Conservation (phyloP, 2,113 vertebrate genomes). For the Gasterosteus aculeatus region DNA sequence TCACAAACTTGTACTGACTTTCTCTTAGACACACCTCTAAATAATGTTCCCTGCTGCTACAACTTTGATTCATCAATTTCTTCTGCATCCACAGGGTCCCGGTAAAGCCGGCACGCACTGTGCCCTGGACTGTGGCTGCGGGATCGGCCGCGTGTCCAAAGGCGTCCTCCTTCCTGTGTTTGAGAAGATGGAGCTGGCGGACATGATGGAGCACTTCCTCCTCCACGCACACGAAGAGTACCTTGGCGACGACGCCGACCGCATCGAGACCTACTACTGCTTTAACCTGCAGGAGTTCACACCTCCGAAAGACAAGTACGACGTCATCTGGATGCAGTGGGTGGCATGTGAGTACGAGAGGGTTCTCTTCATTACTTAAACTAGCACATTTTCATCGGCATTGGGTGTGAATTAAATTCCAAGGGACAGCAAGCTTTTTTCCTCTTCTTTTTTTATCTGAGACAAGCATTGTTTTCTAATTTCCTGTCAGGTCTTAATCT, state of each 20-base stretch:
- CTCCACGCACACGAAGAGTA: slow-evolving; percentile 91
- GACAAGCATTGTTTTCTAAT: neutral
- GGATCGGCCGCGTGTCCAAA: slow-evolving; percentile 93
- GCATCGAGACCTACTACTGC: slow-evolving; percentile 91
- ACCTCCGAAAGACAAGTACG: slow-evolving; percentile 85
- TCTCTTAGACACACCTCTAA: neutral
- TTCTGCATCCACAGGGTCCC: slow-evolving; percentile 79
- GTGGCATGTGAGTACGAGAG: slow-evolving; percentile 88
- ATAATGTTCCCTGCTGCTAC: neutral
- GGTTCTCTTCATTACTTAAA: neutral
- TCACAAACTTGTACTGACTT: neutral
- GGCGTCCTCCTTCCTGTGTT: slow-evolving; percentile 92
- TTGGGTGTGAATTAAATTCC: neutral
- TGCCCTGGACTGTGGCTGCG: slow-evolving; percentile 92
- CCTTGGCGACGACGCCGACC: slow-evolving; percentile 83
- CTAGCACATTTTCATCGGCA: neutral
- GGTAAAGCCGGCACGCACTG: slow-evolving; percentile 88
- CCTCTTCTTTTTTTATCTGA: neutral
- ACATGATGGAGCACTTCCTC: slow-evolving; percentile 96
- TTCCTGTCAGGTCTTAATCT: neutral
- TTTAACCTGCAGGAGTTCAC: slow-evolving; percentile 91
- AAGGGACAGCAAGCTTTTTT: neutral
- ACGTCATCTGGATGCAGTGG: slow-evolving; percentile 99
- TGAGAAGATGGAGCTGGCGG: slow-evolving; percentile 89
- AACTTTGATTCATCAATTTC: neutral